Conservation (phyloP, 1,140 invertebrate genomes). For the Nomia melanderi region DNA sequence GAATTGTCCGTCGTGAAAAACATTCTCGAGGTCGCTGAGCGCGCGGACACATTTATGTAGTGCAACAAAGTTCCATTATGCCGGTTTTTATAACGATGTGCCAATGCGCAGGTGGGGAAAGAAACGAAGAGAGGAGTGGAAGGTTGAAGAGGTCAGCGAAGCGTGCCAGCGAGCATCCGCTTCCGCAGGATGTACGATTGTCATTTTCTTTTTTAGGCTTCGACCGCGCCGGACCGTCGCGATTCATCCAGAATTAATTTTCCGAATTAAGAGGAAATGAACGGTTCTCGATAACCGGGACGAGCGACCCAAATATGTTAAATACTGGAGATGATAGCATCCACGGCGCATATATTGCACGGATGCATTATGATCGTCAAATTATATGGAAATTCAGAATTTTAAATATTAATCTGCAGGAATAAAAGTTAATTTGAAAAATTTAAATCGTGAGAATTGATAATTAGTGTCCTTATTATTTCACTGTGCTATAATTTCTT, state of each 20-base stretch:
- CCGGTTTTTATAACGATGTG: constrained; percentile 29
- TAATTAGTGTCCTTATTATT: too few species aligned
- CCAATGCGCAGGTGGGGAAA: constrained; percentile 26
- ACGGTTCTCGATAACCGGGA: not conserved
- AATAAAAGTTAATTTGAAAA: too few species aligned
- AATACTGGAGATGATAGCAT: too few species aligned
- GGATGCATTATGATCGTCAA: too few species aligned
- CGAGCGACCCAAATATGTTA: too few species aligned
- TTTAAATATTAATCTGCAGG: too few species aligned
- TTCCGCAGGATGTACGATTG: constrained; percentile 79
- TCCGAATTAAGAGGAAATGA: constrained; percentile 15
- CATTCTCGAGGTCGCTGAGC: not conserved
- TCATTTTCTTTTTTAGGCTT: constrained; percentile 57
- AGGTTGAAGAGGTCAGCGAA: constrained; percentile 71
- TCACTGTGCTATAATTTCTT: too few species aligned
- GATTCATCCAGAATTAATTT: constrained; percentile 16
- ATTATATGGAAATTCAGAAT: too few species aligned
- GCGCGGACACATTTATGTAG: constrained; percentile 17
- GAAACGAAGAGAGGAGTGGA: constrained; percentile 22
- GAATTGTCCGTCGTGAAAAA: not conserved
- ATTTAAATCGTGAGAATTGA: too few species aligned
- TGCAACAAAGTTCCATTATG: constrained; percentile 27
- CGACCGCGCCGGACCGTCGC: not conserved
- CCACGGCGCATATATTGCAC: too few species aligned
- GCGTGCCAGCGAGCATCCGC: constrained; percentile 76